Conservation (phyloP, 2,888 invertebrate genomes). For the Erebia palarica region DNA sequence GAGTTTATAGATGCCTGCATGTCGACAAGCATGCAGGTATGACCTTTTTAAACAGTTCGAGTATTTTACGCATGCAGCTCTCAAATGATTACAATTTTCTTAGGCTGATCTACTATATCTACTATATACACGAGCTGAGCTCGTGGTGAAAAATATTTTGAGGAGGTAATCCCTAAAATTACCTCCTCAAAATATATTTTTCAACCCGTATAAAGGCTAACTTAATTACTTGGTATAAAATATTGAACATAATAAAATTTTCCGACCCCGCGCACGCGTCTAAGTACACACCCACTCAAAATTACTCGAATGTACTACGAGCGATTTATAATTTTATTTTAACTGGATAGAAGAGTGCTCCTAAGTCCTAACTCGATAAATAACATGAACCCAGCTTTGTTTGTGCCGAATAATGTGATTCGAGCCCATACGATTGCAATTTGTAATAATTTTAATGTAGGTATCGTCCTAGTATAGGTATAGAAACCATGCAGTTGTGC, state of each 20-base stretch:
- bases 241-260: slow-evolving; percentile 37
- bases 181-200: neutral
- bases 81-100: too few species aligned
- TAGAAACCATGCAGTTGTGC: slow-evolving; percentile 4
- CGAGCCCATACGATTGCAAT: slow-evolving; percentile 67
- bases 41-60: too few species aligned
- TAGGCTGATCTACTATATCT: too few species aligned
- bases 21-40: too few species aligned
- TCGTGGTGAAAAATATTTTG: too few species aligned
- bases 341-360: slow-evolving; percentile 65
- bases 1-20: too few species aligned
- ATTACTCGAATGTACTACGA: slow-evolving; percentile 56
- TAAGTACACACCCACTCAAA: slow-evolving; percentile 30
- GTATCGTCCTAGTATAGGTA: slow-evolving; percentile 27
- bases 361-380: slow-evolving; percentile 66
- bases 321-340: slow-evolving; percentile 71
- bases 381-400: slow-evolving; percentile 58
- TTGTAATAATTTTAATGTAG: slow-evolving; percentile 75
- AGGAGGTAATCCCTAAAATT: neutral
- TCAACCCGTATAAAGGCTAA: slow-evolving; percentile 31
- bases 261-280: slow-evolving; percentile 28
- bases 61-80: too few species aligned
- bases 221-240: slow-evolving; percentile 40
- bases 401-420: slow-evolving; percentile 60
- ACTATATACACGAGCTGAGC: too few species aligned